phyloP scores from a whole-genome alignment of 2,113 vertebrate genomes.

The Pachyramphus minor region DNA sequence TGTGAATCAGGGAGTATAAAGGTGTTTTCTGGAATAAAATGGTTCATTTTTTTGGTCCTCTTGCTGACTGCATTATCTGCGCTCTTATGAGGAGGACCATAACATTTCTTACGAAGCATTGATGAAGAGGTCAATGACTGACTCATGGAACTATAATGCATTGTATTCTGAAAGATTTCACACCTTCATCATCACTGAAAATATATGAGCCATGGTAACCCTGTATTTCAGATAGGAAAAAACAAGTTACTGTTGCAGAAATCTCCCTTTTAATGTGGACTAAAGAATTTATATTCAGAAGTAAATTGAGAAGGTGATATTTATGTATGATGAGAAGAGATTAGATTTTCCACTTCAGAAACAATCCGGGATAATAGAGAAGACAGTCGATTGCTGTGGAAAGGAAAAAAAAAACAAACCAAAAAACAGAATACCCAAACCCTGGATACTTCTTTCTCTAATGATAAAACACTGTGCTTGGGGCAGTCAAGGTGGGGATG shows the following conservation, averaged over 20 bases:
- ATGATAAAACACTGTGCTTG: not conserved
- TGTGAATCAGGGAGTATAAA: not conserved
- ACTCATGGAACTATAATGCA: not conserved
- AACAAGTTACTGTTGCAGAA: not conserved
- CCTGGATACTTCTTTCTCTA: not conserved
- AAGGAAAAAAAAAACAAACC: not conserved
- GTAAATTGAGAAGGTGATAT: not conserved
- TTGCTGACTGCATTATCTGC: not conserved
- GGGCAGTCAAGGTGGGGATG: not conserved
- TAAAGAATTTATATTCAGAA: not conserved
- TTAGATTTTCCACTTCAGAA: not conserved
- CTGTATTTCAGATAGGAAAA: not conserved
- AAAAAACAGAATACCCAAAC: not conserved
- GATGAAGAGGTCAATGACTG: not conserved
- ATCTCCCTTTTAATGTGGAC: not conserved
- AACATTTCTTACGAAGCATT: not conserved
- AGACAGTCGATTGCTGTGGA: not conserved
- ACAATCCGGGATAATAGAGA: not conserved
- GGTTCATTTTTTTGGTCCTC: not conserved
- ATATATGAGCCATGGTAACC: not conserved
- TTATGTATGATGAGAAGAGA: not conserved
- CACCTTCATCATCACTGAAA: not conserved
- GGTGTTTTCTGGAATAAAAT: not conserved
- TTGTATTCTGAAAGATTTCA: not conserved
- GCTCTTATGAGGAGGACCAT: not conserved